Base-by-base conservation (phyloP, 2,113 vertebrate species). In the Lethenteron camtschaticum region DNA sequence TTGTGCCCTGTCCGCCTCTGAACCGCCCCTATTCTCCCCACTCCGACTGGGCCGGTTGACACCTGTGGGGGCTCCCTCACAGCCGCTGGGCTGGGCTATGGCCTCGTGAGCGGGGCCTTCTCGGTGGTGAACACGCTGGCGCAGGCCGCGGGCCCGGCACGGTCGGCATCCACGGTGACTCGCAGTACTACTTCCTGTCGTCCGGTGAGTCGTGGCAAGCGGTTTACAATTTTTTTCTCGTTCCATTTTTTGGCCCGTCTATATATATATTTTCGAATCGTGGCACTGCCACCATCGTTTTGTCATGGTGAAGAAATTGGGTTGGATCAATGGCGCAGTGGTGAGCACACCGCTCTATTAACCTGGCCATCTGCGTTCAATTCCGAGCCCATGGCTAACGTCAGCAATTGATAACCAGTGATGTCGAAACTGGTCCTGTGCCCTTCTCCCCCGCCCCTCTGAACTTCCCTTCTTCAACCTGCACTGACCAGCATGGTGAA, bases 41-140 rank as follows among this genome's bases (percentile, higher is more conserved):
- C 8, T 3, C 2, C 0, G 75, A 68, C 4, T 12, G 16, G 13
- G 6, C 60, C 18, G 13, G 16, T 12, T 9, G 9, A 9, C 16
- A 3, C 9, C 12, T 24, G 68, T 12, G 41, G 41, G 5, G 7
- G 41, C 41, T 66, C 20, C 14, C n/a, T 9, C n/a, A 11, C 73
- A 85, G 83, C 84, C 78, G 82, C 83, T 71, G 83, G 83, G 0
- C 77, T 84, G 68, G 83, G 83, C 59, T 84, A 83, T 3, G 83
- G 83, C 8, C 81, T 85, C 72, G 84, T 85, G 79, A 85, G 83
- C 0, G 83, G 83, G 1, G 83, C 83, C 18, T 85, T 85, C 76
- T 83, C 83, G 69, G 83, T 85, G 80, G 81, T 84, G 77, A 85
- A 85, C 76, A 79, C 82, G 11, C 79, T 85, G 69, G 82, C 83